Evolutionary conservation across 2,888 invertebrate species (phyloP).

Genomic region (Troides oblongomaculatus): DNA sequence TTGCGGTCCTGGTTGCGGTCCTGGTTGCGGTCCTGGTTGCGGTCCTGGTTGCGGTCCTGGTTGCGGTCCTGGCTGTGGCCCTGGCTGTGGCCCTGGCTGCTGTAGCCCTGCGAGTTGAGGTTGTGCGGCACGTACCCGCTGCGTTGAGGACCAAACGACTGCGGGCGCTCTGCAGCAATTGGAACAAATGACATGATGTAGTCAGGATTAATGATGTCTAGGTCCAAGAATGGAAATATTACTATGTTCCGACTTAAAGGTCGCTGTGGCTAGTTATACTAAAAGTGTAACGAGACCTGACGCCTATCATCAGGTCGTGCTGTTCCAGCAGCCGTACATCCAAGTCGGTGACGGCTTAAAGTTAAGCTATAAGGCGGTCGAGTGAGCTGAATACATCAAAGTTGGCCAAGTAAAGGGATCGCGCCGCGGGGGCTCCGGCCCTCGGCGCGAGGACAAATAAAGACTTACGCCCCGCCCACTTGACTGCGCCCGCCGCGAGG

Average conservation of each 20-base stretch:
- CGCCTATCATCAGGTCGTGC: not conserved
- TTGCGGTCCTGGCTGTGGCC: conserved; percentile 26
- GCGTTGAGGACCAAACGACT: conserved; percentile 62
- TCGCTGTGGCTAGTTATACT: no score
- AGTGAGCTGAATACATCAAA: conserved; percentile 41
- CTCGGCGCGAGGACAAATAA: conserved; percentile 38
- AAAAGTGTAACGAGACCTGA: no score
- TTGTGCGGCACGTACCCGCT: conserved; percentile 57
- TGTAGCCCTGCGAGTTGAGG: conserved; percentile 30
- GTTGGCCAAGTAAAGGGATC: conserved; percentile 47
- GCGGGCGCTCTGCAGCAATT: conserved; percentile 67
- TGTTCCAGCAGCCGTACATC: conserved; percentile 30
- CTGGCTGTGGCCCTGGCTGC: conserved; percentile 37
- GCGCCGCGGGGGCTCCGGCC: conserved; percentile 8
- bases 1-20: conserved; percentile 16
- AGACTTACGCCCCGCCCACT: conserved; percentile 36
- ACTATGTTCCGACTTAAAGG: no score
- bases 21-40: conserved; percentile 34
- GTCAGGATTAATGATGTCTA: no score
- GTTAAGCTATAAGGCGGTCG: conserved; percentile 30
- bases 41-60: conserved; percentile 33
- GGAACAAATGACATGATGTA: not conserved
- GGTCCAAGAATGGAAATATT: no score
- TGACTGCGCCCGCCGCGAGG: not conserved
- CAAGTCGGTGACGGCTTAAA: conserved; percentile 31